Base-by-base conservation (phyloP, 2,113 vertebrate species). In the Grus americana region DNA sequence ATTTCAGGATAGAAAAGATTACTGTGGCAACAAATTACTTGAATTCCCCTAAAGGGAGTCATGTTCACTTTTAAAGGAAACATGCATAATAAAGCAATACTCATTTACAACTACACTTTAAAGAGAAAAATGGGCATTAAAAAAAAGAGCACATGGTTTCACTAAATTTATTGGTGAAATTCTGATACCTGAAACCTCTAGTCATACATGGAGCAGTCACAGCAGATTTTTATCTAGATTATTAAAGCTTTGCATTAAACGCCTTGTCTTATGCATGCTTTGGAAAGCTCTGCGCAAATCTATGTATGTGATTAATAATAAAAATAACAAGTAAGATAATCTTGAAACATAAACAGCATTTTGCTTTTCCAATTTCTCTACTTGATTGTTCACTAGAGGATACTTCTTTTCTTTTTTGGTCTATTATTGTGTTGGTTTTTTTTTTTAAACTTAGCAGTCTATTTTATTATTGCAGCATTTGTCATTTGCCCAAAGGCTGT, bases 11-110 rank as follows among this genome's bases (percentile, higher is more conserved):
- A 96, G 95, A 88, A 97, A 91, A 95, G 97, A 98, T 96, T 95
- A 97, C 90, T 75, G 97, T 96, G 97, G 95, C 95, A 98, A 97
- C 92, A 97, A 96, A 98, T 98, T 98, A 98, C 95, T 94, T 93
- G 90, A 97, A 98, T 98, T 97, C 97, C 97, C 97, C 97, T 97
- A 96, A 90, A 98, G 98, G 98, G 98, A 98, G 95, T 97, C 95
- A 67, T 97, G 97, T 96, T 98, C 95, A 96, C 90, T 98, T 97
- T 97, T 97, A 96, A 98, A 98, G 92, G 96, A 97, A 98, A 98
- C 96, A 97, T 89, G 97, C 91, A 97, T 97, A 97, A 96, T 97
- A 95, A 97, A 98, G 97, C 96, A 93, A 97, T 94, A 97, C 95
- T 96, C 95, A 97, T 98, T 97, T 96, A 95, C 89, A 98, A 93